These are phyloP conservation scores for Zonotrichia leucophrys DNA, from an alignment of 2,113 vertebrate genomes.

Conservation along the genomic window DNA sequence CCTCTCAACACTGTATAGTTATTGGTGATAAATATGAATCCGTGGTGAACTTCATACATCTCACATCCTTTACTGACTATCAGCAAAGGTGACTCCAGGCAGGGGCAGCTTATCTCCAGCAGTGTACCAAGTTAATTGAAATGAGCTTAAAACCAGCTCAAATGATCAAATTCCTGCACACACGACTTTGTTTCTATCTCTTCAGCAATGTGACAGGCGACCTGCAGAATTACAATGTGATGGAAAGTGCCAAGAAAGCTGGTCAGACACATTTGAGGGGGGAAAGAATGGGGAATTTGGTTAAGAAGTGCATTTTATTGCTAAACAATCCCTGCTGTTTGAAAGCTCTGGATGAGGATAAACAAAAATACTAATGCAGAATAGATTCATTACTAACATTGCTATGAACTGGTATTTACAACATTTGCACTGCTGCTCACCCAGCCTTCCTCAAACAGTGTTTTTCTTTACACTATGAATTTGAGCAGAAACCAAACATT, in stretches of 20 bases:
- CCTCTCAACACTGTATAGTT: not conserved
- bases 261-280: not conserved
- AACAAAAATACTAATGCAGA: not conserved
- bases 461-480: not conserved
- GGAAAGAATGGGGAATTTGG: not conserved
- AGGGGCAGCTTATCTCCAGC: constrained; percentile 18
- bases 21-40: not conserved
- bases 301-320: not conserved
- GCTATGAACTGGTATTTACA: not conserved
- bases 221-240: not conserved
- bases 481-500: not conserved
- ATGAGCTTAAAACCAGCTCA: constrained; percentile 45
- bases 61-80: not conserved
- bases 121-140: constrained; percentile 57
- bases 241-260: not conserved
- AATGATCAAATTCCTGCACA: not conserved
- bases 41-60: not conserved
- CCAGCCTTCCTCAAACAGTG: not conserved
- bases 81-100: constrained; percentile 50
- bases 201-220: not conserved
- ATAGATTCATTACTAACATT: not conserved
- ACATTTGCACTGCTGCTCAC: not conserved
- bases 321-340: not conserved
- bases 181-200: constrained; percentile 2
- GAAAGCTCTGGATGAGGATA: not conserved